Evolutionary conservation across 1,140 invertebrate genomes (phyloP), one percentile per base, ranked within the genome.

Genomic region (Leptoteleia sp.): DNA sequence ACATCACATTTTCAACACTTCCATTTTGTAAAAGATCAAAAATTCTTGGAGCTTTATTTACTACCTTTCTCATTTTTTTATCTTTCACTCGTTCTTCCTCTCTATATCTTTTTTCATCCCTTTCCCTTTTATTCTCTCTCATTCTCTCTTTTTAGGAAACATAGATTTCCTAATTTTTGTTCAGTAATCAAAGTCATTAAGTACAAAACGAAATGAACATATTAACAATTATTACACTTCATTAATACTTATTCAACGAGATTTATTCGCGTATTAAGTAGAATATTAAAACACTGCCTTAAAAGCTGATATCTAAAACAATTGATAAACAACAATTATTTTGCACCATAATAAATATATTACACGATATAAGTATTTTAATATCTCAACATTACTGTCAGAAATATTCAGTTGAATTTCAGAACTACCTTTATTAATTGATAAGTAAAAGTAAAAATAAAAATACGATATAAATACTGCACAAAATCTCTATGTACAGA

Each of bases 221-320:
- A 43, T 31, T 9, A 57, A 31, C 57, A n/a, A 25, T 62, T 47
- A 62, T 62, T 62, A 22, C 33, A 25, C 22, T 29, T 15, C n/a
- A 35, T 12, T 35, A 33, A 61, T 45, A 61, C 27, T 47, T 27
- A 9, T 9, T 8, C 4, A 35, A 52, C 47, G 4, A 33, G 31
- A 35, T 6, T 54, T 31, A 11, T 16, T 22, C 4, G 22, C 5
- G 4, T 9, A 17, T 19, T n/a, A 8, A 37, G 7, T 12, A 16
- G 1, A 33, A 25, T 25, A 3, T 25, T 25, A 25, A 33, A 40
- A n/a, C n/a, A n/a, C n/a, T n/a, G n/a, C n/a, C n/a, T n/a, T n/a
- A n/a, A n/a, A n/a, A n/a, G n/a, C n/a, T n/a, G n/a, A n/a, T n/a
- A n/a, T n/a, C n/a, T n/a, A n/a, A n/a, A n/a, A n/a, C n/a, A n/a